Conservation (phyloP, 2,888 invertebrate genomes). For the Autographa gamma region DNA sequence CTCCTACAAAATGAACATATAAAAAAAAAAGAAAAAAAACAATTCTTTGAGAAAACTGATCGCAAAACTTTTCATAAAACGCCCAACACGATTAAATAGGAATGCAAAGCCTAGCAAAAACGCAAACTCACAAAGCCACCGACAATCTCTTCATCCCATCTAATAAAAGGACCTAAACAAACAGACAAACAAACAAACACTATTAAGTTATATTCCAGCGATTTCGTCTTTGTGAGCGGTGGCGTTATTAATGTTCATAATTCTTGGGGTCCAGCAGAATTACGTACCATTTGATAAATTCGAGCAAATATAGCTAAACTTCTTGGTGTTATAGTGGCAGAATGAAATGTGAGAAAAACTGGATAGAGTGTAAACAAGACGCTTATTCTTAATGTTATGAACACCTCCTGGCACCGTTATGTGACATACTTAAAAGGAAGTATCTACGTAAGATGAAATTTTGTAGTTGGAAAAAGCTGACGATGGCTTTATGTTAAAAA, state of each 20-base stretch:
- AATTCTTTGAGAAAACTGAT: not conserved
- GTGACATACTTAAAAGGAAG: too few species aligned
- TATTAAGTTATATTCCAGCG: slow-evolving; percentile 52
- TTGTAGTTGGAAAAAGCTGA: too few species aligned
- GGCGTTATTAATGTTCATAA: slow-evolving; percentile 47
- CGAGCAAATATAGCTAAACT: not conserved
- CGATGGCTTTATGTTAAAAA: too few species aligned
- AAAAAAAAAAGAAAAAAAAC: not conserved
- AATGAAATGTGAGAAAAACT: not conserved
- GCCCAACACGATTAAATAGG: slow-evolving; percentile 1
- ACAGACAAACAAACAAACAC: slow-evolving; percentile 58
- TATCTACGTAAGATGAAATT: too few species aligned
- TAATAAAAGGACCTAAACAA: slow-evolving; percentile 55
- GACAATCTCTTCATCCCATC: slow-evolving; percentile 44
- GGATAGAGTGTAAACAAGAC: not conserved
- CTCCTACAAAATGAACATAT: not conserved
- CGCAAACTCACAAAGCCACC: slow-evolving; percentile 31
- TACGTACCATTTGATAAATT: not conserved
- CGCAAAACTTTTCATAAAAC: not conserved
- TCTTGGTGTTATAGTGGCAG: not conserved
- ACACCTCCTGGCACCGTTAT: too few species aligned
- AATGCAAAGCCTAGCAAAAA: slow-evolving; percentile 12
- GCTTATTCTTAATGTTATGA: not conserved
- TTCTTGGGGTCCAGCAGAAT: slow-evolving; percentile 31
- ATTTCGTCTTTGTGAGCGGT: slow-evolving; percentile 43